Evolutionary conservation across 2,888 invertebrate genomes (phyloP).

Genomic region (Priapulus caudatus): DNA sequence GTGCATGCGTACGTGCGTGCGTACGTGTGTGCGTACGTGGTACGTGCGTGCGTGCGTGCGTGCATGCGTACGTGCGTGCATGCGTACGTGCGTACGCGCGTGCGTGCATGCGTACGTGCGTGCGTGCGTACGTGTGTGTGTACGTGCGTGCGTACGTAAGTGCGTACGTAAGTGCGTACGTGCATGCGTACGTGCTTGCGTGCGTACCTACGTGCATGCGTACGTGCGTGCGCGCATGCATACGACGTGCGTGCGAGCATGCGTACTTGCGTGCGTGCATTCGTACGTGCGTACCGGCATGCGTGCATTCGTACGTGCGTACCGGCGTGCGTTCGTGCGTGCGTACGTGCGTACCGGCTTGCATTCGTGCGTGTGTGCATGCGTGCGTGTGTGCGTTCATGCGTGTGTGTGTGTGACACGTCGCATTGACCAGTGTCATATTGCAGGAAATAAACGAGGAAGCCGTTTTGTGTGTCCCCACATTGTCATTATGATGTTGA

Average conservation of each 20-base stretch:
- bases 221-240: constrained; percentile 16
- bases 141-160: constrained; percentile 15
- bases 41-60: constrained; percentile 11
- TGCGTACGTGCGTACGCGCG: constrained; percentile 13
- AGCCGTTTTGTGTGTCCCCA: no score
- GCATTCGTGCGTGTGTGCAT: constrained; percentile 10
- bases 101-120: constrained; percentile 13
- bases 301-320: background rate
- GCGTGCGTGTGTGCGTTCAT: no score
- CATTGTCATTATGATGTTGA: no score
- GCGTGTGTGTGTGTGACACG: constrained; percentile 12
- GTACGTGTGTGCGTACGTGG: constrained; percentile 6
- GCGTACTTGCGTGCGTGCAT: constrained; percentile 8
- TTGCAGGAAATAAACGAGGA: no score
- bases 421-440: no score
- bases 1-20: constrained; percentile 11
- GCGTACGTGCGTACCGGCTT: constrained; percentile 2
- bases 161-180: constrained; percentile 15
- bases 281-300: constrained; percentile 1
- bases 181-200: constrained; percentile 15
- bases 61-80: constrained; percentile 13
- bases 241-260: constrained; percentile 10
- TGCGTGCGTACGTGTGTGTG: constrained; percentile 17
- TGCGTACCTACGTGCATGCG: constrained; percentile 15
- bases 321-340: no score